phyloP scores from a whole-genome alignment of 2,888 invertebrate species.

The Boloria euphrosyne region DNA sequence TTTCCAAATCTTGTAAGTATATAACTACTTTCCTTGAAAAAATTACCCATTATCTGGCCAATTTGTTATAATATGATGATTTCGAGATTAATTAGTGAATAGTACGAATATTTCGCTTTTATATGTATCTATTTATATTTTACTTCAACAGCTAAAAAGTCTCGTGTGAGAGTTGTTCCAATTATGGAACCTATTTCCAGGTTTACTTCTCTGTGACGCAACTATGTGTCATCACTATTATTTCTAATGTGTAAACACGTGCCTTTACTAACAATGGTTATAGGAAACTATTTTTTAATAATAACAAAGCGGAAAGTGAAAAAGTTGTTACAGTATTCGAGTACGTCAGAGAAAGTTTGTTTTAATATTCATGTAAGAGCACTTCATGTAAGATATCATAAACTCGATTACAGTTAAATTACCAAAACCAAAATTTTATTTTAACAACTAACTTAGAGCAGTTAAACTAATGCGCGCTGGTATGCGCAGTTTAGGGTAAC shows the following conservation, averaged over 20 bases:
- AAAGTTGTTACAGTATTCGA: constrained; percentile 45
- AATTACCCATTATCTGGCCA: too few species aligned
- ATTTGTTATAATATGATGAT: too few species aligned
- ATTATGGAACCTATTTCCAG: constrained; percentile 26
- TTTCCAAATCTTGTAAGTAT: too few species aligned
- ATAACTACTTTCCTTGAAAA: too few species aligned
- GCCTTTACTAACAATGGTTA: constrained; percentile 44
- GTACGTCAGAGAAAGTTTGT: constrained; percentile 54
- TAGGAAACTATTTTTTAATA: constrained; percentile 46
- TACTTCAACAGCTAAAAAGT: neutral
- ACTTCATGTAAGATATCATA: constrained; percentile 31
- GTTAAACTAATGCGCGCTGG: too few species aligned
- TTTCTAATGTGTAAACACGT: constrained; percentile 26
- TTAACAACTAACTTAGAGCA: neutral
- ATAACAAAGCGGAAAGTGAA: constrained; percentile 47
- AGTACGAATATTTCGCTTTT: too few species aligned
- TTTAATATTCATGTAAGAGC: constrained; percentile 45
- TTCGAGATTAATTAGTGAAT: too few species aligned
- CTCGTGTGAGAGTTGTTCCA: constrained; percentile 7
- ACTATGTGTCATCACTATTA: constrained; percentile 22
- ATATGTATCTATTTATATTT: neutral
- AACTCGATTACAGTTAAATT: constrained; percentile 24
- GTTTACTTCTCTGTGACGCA: constrained; percentile 28
- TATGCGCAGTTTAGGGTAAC: neutral
- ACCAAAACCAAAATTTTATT: constrained; percentile 21